Evolutionary conservation across 2,113 vertebrate genomes (phyloP), one percentile per base, ranked within the genome.

Genomic region (Brevimyrus niger): DNA sequence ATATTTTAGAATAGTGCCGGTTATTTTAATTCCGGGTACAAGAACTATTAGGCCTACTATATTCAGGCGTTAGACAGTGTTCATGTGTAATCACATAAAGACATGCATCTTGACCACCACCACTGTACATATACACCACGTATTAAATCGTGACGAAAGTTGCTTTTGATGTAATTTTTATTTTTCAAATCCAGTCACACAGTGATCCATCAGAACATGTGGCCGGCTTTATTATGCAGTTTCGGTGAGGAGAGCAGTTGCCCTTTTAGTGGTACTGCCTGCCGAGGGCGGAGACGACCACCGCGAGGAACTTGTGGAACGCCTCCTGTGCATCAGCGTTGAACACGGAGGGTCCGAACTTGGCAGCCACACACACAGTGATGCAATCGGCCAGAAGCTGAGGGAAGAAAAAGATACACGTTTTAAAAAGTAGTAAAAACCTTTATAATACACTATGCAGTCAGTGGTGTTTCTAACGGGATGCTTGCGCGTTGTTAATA

Each of bases 281-380:
- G 65, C 90, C 44, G 50, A 94, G 92, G 8, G 93, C 91, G 0
- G 91, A 82, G 2, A 91, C 91, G 0, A 92, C 94, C 47, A 90
- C 93, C 42, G 90, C 21, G n/a, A 96, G 92, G 92, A 97, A 96
- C 94, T 97, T 97, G 91, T 97, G 95, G 90, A 90, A 96, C 88
- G 94, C 92, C 5, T 93, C 94, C 88, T 97, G 96, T 65, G 47
- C 47, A 0, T 89, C 47, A 0, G 96, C 65, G 9, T 90, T 92
- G 95, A 97, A 97, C 0, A 92, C 94, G 83, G 91, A 38, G 13
- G 15, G 46, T 13, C 92, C 85, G 0, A 95, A 91, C 90, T 94
- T 93, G 23, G 65, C 19, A 0, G 95, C 94, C 92, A 97, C 88
- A 27, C 93, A 92, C 1, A 94, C 23, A 53, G 96, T 76, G 6